Percentiles rank a stretch among this genome's conserved stretches.
Evolutionary conservation across 2,888 invertebrate genomes (phyloP).

Genomic region (Zygothrica quintamaculata): DNA sequence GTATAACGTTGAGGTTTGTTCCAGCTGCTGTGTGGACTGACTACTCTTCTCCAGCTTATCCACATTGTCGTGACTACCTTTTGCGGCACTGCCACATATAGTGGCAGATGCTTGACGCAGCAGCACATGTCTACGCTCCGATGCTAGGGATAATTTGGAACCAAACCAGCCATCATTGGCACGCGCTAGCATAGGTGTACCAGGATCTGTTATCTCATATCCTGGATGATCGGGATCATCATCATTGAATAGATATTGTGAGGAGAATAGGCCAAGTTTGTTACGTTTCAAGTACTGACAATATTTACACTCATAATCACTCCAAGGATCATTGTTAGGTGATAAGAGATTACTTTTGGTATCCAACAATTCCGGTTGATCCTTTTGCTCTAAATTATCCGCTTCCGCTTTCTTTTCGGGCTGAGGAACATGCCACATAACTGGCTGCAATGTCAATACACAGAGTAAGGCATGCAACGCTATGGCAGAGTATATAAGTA

Average conservation of each 20-base stretch:
- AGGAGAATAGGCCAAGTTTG: conserved; percentile 81
- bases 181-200: conserved; percentile 88
- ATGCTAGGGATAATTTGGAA: conserved; percentile 80
- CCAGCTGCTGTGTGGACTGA: conserved; percentile 27
- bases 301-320: conserved; percentile 81
- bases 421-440: conserved; percentile 88
- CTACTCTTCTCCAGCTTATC: conserved; percentile 43
- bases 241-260: conserved; percentile 85
- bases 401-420: conserved; percentile 57
- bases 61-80: conserved; percentile 59
- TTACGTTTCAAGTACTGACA: conserved; percentile 74
- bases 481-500: conserved; percentile 88
- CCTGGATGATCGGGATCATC: conserved; percentile 88
- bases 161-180: conserved; percentile 84
- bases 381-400: conserved; percentile 17
- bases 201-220: conserved; percentile 88
- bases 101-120: conserved; percentile 64
- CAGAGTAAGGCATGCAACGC: conserved; percentile 88
- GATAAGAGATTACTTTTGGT: conserved; percentile 68
- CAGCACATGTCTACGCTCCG: conserved; percentile 65
- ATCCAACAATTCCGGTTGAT: conserved; percentile 48
- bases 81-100: conserved; percentile 22
- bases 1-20: conserved; percentile 37
- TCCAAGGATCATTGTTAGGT: conserved; percentile 43
- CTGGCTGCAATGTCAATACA: conserved; percentile 89